phyloP scores from a whole-genome alignment of 2,888 invertebrate genomes.

The Pycnomerus fuliginosus region DNA sequence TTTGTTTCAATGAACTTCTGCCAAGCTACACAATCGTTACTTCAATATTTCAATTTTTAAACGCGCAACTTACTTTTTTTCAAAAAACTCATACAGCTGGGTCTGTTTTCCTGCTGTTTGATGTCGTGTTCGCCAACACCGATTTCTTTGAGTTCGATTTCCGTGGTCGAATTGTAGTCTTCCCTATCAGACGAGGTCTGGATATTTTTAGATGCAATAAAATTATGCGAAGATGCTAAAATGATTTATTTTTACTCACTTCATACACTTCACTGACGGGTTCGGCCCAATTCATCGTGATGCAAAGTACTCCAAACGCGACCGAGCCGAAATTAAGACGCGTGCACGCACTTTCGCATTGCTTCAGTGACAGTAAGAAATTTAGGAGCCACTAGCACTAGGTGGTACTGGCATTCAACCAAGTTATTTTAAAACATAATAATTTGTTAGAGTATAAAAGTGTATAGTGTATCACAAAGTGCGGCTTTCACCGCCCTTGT shows the following conservation, averaged over 20 bases:
- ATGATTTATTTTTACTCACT: no score
- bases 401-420: conserved; percentile 41
- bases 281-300: conserved; percentile 19
- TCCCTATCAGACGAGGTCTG: no score
- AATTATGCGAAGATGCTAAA: no score
- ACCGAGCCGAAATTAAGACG: conserved; percentile 20
- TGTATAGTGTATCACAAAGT: no score
- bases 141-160: no score
- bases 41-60: no score
- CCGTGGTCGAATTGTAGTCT: no score
- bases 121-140: no score
- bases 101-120: conserved; percentile 2
- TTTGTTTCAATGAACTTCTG: conserved; percentile 25
- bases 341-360: conserved; percentile 17
- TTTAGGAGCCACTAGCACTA: conserved; percentile 28
- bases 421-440: conserved; percentile 38
- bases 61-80: conserved; percentile 20
- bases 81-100: conserved; percentile 21
- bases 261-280: conserved; percentile 9
- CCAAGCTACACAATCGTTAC: conserved; percentile 21
- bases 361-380: conserved; percentile 31
- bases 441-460: no score
- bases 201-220: no score
- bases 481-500: no score
- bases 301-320: no score